phyloP scores from a whole-genome alignment of 1,140 invertebrate species.

The Phenacoccus solenopsis region DNA sequence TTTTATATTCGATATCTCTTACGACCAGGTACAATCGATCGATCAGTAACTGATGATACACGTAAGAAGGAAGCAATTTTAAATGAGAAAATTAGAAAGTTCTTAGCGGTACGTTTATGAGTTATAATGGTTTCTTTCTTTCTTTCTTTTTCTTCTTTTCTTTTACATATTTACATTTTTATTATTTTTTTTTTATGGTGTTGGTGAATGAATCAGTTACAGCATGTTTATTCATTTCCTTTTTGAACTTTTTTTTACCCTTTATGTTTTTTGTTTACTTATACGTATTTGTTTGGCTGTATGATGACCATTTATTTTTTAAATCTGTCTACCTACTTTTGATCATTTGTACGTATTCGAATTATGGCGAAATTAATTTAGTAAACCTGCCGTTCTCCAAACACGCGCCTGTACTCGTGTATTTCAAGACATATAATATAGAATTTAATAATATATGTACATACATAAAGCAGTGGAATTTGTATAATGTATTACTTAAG shows the following conservation, averaged over 20 bases:
- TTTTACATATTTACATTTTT: constrained; percentile 22
- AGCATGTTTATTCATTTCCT: constrained; percentile 5
- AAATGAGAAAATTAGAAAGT: constrained; percentile 88
- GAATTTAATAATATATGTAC: no score
- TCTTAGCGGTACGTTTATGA: constrained; percentile 57
- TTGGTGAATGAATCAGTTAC: constrained; percentile 12
- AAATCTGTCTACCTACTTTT: no score
- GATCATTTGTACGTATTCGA: no score
- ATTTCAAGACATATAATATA: no score
- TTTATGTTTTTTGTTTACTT: background rate
- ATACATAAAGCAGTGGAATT: no score
- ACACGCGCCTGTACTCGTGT: no score
- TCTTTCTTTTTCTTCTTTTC: constrained; percentile 21
- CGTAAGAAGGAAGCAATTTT: constrained; percentile 42
- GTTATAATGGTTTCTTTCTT: constrained; percentile 32
- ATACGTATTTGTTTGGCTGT: constrained; percentile 1
- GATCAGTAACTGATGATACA: constrained; percentile 19
- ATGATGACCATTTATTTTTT: background rate
- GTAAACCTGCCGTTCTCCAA: no score
- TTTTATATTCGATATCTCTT: constrained; percentile 6
- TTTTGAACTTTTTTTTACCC: background rate
- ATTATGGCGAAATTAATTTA: no score
- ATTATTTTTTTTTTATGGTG: constrained; percentile 21
- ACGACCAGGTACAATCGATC: constrained; percentile 13
- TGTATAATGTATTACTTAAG: no score